Base-by-base conservation (phyloP, 2,797 vertebrate species). In the Momotus momota region DNA sequence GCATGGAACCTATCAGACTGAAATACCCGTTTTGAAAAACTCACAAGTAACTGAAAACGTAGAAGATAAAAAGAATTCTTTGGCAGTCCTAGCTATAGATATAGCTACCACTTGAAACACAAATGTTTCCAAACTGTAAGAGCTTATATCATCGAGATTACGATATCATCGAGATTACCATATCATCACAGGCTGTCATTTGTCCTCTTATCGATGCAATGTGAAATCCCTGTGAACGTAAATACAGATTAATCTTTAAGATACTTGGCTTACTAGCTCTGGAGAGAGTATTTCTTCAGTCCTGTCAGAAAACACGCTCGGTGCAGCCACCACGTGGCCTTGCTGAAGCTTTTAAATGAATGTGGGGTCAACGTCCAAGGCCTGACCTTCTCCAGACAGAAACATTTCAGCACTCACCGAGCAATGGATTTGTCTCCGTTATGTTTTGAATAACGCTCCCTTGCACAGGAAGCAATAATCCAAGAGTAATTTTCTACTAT, bases 391-490 rank as follows among this genome's bases (percentile, higher is more conserved):
- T 66, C 38, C 69, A 87, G 38, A 49, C 88, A 64, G 77, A 57
- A 70, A 89, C 43, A 27, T 81, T 97, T 96, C 85, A 81, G 74
- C 93, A 82, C 92, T 94, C 7, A 0, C 81, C 0, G 0, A 79
- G 80, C 81, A 15, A 61, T 45, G 84, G 51, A 48, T 96, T 88
- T 58, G 71, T 95, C 77, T 96, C 88, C 52, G 8, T 85, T 65
- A 29, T 18, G 17, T 58, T 91, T 25, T 25, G 46, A 73, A 58
- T 49, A 82, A 77, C 10, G 4, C 22, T 91, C 62, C 38, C 40
- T 58, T 86, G 89, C 48, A 29, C 83, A 91, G 92, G 87, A 96
- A 96, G 86, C 81, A 96, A 91, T 94, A 94, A 93, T 77, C 51
- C 67, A 66, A 67, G 70, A 85, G 65, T 72, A 71, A 83, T 93